Evolutionary conservation across 2,888 invertebrate genomes (phyloP), one percentile per base, ranked within the genome.

Genomic region (Schizotus pectinicornis): DNA sequence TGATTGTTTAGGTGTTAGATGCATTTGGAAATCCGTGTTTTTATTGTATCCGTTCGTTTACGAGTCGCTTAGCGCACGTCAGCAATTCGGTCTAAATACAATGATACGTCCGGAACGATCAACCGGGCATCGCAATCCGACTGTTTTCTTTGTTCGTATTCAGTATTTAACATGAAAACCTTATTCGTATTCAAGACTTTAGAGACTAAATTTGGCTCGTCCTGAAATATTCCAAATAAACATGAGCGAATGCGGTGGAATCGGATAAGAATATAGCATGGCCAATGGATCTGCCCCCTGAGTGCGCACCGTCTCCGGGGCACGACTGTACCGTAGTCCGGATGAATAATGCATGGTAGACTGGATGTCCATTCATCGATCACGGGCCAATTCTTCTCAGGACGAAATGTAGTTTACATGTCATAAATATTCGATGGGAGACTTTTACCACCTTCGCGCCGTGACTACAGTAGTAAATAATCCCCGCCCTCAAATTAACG

Each of bases 371-470:
- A 68, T 70, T 71, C 72, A 74, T 76, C 74, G 74, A 75, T 76
- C 74, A 75, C 70, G 61, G 65, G 67, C 69, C 74, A 70, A 74
- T 73, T 74, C 69, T 69, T 67, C 60, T 67, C 49, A 59, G 31
- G 64, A 70, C 70, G 69, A 69, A 74, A 71, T 69, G 72, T 65
- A 70, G 73, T 74, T 74, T 74, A 72, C 74, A 75, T 76, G 74
- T 72, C 73, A 75, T 76, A 71, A 60, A 60, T 60, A 60, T 60
- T 60, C 59, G 55, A 59, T 59, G 34, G 39, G 43, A 49, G 50
- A 45, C 43, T 39, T 48, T 54, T 46, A 54, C 54, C 59, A 51
- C 47, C 46, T 57, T 48, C 32, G 52, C 12, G 12, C 47, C 41
- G 33, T 33, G 11, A 34, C 33, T 39, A 39, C 33, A 54, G 22